Percentiles rank a stretch among this genome's conserved stretches.
These are phyloP conservation scores for Hippocampus kuda DNA, from an alignment of 2,797 vertebrate species.

Conservation along the genomic window DNA sequence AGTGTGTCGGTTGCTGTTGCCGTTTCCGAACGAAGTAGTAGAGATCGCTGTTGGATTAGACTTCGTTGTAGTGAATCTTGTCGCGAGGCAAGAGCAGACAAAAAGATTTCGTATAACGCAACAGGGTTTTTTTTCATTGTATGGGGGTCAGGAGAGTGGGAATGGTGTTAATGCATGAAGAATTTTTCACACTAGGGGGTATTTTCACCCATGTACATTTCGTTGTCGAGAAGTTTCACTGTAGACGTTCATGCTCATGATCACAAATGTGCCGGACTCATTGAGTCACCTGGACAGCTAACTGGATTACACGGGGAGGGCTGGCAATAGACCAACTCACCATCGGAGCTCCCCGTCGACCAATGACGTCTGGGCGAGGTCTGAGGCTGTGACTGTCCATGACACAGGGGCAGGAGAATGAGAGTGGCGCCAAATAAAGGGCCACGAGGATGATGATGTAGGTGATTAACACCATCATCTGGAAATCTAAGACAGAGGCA, in stretches of 20 bases:
- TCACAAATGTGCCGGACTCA: neutral
- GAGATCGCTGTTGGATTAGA: too few species aligned
- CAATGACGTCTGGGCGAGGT: constrained; percentile 77
- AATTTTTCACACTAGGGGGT: too few species aligned
- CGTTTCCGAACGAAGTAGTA: too few species aligned
- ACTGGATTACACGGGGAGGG: neutral
- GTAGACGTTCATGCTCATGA: neutral
- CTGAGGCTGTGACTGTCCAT: constrained; percentile 80
- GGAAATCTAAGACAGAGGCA: constrained; percentile 68
- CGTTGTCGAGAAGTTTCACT: too few species aligned
- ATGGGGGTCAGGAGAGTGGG: too few species aligned
- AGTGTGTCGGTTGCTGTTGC: too few species aligned
- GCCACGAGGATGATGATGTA: constrained; percentile 74
- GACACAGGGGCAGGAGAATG: constrained; percentile 88
- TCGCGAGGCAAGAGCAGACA: too few species aligned
- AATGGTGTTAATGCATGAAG: too few species aligned
- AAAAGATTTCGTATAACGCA: too few species aligned
- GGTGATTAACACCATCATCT: constrained; percentile 70
- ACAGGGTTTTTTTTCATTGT: too few species aligned
- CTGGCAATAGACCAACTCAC: constrained; percentile 61
- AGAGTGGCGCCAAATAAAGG: constrained; percentile 79
- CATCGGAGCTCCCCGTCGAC: constrained; percentile 85
- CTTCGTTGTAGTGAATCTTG: too few species aligned
- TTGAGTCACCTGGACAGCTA: neutral
- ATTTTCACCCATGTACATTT: too few species aligned